Conservation (phyloP, 2,113 vertebrate species). For the Ondatra zibethicus region DNA sequence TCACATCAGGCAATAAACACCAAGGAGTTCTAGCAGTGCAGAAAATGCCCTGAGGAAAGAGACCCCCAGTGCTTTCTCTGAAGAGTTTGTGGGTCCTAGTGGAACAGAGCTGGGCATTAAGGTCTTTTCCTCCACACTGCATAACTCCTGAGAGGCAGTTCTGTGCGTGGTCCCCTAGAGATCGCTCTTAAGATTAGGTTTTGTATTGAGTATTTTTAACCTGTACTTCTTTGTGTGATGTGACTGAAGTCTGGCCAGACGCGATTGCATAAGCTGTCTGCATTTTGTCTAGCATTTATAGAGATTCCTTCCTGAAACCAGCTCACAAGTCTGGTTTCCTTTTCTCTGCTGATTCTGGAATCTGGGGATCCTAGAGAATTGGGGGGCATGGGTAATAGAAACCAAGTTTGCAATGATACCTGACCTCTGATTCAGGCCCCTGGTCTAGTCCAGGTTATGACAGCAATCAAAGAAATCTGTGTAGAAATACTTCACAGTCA, state of each 20-base stretch:
- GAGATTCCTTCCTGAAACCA: slow-evolving; percentile 44
- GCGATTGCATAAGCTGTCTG: not conserved
- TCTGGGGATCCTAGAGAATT: not conserved
- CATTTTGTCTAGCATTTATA: slow-evolving; percentile 2
- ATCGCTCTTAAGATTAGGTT: not conserved
- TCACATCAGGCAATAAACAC: not conserved
- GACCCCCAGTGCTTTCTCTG: not conserved
- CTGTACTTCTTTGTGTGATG: not conserved
- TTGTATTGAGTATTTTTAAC: slow-evolving; percentile 25
- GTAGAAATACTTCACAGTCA: not conserved
- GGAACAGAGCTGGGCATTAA: not conserved
- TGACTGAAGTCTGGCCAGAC: not conserved
- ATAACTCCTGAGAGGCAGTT: slow-evolving; percentile 11
- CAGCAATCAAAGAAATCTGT: not conserved
- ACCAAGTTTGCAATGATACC: not conserved
- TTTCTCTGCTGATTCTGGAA: slow-evolving; percentile 43
- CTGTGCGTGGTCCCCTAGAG: not conserved
- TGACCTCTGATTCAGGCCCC: not conserved
- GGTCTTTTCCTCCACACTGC: not conserved
- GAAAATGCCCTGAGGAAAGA: not conserved
- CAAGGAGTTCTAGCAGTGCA: not conserved
- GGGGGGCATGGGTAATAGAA: not conserved
- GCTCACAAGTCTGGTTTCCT: not conserved
- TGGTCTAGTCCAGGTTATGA: not conserved
- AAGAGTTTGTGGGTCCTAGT: not conserved